Evolutionary conservation across 2,113 vertebrate genomes (phyloP), one percentile per base, ranked within the genome.

Genomic region (Gallinago paraguaiae): DNA sequence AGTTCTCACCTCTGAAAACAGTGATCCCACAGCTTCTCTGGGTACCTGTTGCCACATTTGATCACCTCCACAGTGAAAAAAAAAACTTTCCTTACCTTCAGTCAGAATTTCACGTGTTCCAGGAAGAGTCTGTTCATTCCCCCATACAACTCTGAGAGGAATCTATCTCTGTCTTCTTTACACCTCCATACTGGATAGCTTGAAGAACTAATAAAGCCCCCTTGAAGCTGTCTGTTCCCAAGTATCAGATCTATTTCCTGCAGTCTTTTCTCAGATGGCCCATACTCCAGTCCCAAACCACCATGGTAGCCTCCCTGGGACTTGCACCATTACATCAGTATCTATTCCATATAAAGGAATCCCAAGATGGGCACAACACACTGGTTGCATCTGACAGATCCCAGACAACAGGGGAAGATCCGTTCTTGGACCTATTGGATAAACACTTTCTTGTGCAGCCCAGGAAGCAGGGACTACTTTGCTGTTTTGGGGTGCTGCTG

Each of bases 301-400:
- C 10, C 9, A 17, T 28, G 2, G 5, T 51, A 16, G 4, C 17
- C 11, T 70, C 27, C 4, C 18, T 19, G 16, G 17, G 13, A 64
- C 12, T 53, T 1, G 0, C 41, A 51, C 5, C 4, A 25, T 9
- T 12, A 41, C 9, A 11, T 46, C 4, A 10, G 13, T 25, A 5
- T 35, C 50, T 51, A 7, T 1, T 31, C 4, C 11, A 8, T 8
- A 6, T 0, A 2, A 9, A 67, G 19, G 19, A n/a, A 8, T 17
- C 15, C 11, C 1, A 1, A 27, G 17, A n/a, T 17, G 5, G 25
- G 6, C 6, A 23, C 11, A 41, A 10, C 11, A 25, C 4, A 35
- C 17, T 11, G 39, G 8, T 7, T 69, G 3, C 5, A 24, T 16
- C 10, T 67, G 7, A 30, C 9, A 17, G 3, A 17, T 33, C 13